These are phyloP conservation scores for Caprella mutica DNA, from an alignment of 2,888 invertebrate genomes.

Conservation along the genomic window DNA sequence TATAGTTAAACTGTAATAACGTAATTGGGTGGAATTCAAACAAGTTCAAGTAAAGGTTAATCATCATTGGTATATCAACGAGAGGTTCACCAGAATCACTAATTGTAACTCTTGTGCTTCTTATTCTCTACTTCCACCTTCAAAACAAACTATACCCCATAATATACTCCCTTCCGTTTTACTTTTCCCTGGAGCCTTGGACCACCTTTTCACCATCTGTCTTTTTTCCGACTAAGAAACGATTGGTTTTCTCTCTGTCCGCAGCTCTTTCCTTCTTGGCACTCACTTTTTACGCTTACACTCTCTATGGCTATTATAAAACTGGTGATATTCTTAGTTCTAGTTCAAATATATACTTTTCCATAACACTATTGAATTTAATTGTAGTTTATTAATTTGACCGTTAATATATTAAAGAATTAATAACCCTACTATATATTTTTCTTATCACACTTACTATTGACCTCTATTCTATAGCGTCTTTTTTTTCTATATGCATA, in stretches of 20 bases:
- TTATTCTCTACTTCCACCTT: slow-evolving; percentile 48
- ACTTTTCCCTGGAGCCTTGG: slow-evolving; percentile 43
- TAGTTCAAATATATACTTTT: too few relatives aligned
- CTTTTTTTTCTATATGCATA: too few relatives aligned
- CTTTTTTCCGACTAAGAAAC: slow-evolving; percentile 37
- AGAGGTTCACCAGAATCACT: slow-evolving; percentile 92
- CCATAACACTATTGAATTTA: too few relatives aligned
- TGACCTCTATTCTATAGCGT: too few relatives aligned
- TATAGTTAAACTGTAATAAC: too few relatives aligned
- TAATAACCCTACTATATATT: too few relatives aligned
- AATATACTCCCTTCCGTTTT: slow-evolving; percentile 70
- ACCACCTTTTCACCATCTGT: slow-evolving; percentile 35
- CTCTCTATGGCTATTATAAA: slow-evolving; percentile 72
- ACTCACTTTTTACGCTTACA: slow-evolving; percentile 55
- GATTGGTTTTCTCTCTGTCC: slow-evolving; percentile 48
- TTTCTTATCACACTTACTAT: too few relatives aligned
- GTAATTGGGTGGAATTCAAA: too few relatives aligned
- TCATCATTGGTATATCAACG: slow-evolving; percentile 79
- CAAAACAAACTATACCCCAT: slow-evolving; percentile 66
- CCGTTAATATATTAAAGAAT: too few relatives aligned
- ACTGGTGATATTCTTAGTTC: too few relatives aligned
- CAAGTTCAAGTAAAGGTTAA: too few relatives aligned
- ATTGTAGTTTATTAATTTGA: too few relatives aligned
- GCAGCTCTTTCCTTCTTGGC: slow-evolving; percentile 51
- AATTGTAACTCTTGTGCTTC: slow-evolving; percentile 69